Conservation (phyloP, 2,797 vertebrate genomes). For the Babyrousa celebensis region DNA sequence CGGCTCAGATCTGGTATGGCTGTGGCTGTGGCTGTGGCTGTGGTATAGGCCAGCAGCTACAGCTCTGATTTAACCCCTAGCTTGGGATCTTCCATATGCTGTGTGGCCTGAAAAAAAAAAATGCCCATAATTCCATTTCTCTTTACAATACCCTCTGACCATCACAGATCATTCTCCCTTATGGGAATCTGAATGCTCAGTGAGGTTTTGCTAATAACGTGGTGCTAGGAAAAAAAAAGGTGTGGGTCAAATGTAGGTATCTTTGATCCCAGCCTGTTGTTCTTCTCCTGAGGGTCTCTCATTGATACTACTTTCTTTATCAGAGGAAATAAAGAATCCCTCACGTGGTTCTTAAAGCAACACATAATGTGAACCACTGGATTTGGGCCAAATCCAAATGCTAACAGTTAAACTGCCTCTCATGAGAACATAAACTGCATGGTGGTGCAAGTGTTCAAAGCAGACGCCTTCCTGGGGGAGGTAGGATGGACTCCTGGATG, state of each 20-base stretch:
- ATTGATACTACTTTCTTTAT: neutral
- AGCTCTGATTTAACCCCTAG: no score
- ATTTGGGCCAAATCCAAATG: neutral
- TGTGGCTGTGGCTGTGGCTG: no score
- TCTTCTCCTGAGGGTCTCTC: neutral
- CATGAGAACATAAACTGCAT: neutral
- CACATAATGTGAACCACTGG: neutral
- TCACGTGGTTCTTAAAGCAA: conserved; percentile 31
- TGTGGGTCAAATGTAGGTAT: neutral
- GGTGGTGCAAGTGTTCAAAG: neutral
- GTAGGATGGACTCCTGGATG: neutral
- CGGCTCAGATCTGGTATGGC: no score
- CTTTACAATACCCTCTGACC: neutral
- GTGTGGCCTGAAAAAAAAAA: no score
- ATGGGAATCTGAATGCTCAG: neutral
- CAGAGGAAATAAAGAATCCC: conserved; percentile 28
- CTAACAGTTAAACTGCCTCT: neutral
- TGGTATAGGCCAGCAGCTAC: no score
- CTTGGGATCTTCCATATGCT: no score
- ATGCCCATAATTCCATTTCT: neutral
- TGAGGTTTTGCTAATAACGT: neutral
- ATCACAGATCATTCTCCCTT: neutral
- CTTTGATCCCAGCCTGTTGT: neutral
- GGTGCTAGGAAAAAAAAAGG: neutral
- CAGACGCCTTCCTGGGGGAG: neutral